Percentiles rank a stretch among this genome's conserved stretches.
These are phyloP conservation scores for Apodemia duryi DNA, from an alignment of 2,888 invertebrate species.

Conservation along the genomic window DNA sequence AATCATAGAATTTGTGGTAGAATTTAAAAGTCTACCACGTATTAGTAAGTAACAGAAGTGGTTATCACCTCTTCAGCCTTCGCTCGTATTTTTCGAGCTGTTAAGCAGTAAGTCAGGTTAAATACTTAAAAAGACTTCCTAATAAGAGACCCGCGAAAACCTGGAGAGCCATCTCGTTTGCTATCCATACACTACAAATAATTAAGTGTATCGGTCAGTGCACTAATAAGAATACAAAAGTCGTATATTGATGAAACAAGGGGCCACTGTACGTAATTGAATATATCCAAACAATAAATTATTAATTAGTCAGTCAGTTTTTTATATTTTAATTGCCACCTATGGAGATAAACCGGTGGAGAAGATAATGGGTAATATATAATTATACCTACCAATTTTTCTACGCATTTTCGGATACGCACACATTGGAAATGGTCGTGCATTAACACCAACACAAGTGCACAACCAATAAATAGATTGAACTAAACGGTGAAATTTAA, in stretches of 20 bases:
- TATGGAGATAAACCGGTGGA: conserved; percentile 28
- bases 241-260: neutral
- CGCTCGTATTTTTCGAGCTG: too few relatives aligned
- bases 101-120: neutral
- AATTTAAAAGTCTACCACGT: too few relatives aligned
- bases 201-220: neutral
- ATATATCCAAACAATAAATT: conserved; percentile 4
- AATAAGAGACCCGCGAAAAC: neutral
- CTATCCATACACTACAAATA: too few relatives aligned
- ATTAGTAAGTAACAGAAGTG: too few relatives aligned
- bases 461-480: conserved; percentile 77
- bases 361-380: conserved; percentile 45
- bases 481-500: conserved; percentile 80
- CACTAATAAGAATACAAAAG: neutral
- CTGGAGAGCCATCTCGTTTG: neutral
- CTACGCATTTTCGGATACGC: conserved; percentile 69
- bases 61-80: too few relatives aligned
- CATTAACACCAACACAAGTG: conserved; percentile 61
- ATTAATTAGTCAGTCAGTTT: neutral
- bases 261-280: neutral
- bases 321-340: conserved; percentile 20
- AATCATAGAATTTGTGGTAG: too few relatives aligned
- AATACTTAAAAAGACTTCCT: neutral
- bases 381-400: conserved; percentile 68
- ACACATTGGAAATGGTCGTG: conserved; percentile 36